phyloP scores from a whole-genome alignment of 2,113 vertebrate species.

The Athene noctua region DNA sequence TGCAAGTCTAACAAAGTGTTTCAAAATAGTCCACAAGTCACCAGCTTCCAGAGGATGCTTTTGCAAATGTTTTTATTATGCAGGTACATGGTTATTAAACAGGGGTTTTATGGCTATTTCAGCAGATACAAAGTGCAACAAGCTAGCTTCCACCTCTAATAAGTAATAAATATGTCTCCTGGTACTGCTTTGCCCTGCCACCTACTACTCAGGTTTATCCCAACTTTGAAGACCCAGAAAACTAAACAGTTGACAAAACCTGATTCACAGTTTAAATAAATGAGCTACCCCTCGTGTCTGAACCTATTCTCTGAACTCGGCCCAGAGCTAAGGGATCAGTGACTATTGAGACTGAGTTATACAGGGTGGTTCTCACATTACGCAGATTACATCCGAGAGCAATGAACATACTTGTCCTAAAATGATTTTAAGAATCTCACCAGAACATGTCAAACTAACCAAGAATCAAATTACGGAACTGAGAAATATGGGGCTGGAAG shows the following conservation, averaged over 20 bases:
- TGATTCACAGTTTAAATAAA: background rate
- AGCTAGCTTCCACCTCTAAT: background rate
- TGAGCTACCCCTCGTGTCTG: background rate
- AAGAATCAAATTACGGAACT: background rate
- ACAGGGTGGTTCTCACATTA: background rate
- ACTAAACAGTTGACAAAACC: background rate
- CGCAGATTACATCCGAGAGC: background rate
- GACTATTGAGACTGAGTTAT: background rate
- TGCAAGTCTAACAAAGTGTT: background rate
- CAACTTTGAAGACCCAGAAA: background rate
- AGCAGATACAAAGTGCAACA: background rate
- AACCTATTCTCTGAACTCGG: background rate
- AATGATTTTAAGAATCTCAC: background rate
- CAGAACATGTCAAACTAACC: background rate
- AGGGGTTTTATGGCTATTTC: background rate
- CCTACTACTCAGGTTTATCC: background rate
- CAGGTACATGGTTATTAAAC: background rate
- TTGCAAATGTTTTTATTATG: background rate
- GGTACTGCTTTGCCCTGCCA: background rate
- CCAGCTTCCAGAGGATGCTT: background rate
- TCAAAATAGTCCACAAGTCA: background rate
- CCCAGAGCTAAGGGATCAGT: background rate
- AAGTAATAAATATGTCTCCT: background rate
- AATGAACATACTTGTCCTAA: background rate
- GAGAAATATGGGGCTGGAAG: background rate